Evolutionary conservation across 2,113 vertebrate genomes (phyloP).

Genomic region (Pterocles gutturalis): DNA sequence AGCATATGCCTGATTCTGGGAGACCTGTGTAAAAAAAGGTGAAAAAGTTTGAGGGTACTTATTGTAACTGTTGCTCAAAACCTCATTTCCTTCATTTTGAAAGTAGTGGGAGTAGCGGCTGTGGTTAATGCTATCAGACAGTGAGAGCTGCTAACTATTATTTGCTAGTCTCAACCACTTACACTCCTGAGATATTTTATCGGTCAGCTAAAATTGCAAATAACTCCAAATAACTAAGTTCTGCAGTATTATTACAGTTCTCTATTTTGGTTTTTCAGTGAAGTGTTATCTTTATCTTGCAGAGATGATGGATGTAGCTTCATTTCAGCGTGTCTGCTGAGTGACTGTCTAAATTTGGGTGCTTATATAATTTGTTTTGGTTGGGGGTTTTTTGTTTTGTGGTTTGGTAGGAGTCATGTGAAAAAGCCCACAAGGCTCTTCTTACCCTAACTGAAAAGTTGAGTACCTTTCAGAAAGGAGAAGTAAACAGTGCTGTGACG

Average conservation of each 20-base stretch:
- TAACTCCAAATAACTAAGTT: background rate
- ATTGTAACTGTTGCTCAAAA: slow-evolving; percentile 39
- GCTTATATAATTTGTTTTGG: slow-evolving; percentile 50
- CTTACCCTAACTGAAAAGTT: slow-evolving; percentile 29
- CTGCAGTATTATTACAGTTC: background rate
- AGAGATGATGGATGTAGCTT: background rate
- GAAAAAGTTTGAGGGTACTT: slow-evolving; percentile 13
- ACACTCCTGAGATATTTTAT: background rate
- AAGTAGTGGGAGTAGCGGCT: background rate
- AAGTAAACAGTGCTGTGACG: slow-evolving; percentile 64
- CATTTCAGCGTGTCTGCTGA: background rate
- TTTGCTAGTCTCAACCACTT: slow-evolving; percentile 9
- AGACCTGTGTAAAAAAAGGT: background rate
- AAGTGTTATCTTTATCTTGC: background rate
- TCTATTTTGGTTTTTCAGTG: background rate
- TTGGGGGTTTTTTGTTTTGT: slow-evolving; percentile 61
- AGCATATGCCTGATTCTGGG: background rate
- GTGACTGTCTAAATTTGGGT: background rate
- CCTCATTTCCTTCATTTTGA: slow-evolving; percentile 32
- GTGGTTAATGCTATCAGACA: slow-evolving; percentile 31
- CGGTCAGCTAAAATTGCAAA: background rate
- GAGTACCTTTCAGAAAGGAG: slow-evolving; percentile 38
- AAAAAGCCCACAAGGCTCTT: slow-evolving; percentile 42
- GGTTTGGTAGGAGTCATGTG: slow-evolving; percentile 62
- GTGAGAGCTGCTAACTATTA: slow-evolving; percentile 24